These are phyloP conservation scores for Aricia artaxerxes DNA, from an alignment of 2,888 invertebrate species.

Conservation along the genomic window DNA sequence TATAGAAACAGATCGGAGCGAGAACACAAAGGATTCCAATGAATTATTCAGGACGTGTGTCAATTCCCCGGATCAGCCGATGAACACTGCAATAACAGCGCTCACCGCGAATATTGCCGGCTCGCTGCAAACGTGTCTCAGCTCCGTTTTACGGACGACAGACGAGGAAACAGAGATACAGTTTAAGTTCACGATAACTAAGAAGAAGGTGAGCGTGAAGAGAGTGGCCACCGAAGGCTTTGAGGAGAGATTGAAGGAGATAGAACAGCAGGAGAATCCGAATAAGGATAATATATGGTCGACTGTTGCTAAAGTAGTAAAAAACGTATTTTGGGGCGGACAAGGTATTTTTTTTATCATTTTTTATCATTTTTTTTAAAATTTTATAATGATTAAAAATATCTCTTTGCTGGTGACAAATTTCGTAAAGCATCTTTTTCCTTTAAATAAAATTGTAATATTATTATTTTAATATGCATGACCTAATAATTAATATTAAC, in stretches of 20 bases:
- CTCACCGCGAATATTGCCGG: slow-evolving; percentile 67
- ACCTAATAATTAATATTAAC: no score
- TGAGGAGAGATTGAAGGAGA: slow-evolving; percentile 50
- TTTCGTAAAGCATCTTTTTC: no score
- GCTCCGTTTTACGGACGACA: slow-evolving; percentile 58
- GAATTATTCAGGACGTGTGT: slow-evolving; percentile 68
- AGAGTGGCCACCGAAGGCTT: slow-evolving; percentile 52
- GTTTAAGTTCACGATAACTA: slow-evolving; percentile 73
- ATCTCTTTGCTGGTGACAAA: not conserved
- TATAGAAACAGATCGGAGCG: slow-evolving; percentile 51
- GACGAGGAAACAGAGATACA: slow-evolving; percentile 74
- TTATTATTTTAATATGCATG: no score
- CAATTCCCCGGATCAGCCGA: slow-evolving; percentile 52
- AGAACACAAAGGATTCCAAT: slow-evolving; percentile 58
- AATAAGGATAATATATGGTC: slow-evolving; percentile 73
- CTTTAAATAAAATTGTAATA: no score
- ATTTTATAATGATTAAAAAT: slow-evolving; percentile 20
- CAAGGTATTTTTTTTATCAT: slow-evolving; percentile 42
- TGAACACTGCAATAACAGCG: slow-evolving; percentile 61
- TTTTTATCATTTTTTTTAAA: slow-evolving; percentile 30
- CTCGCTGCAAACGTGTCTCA: slow-evolving; percentile 65
- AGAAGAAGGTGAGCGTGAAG: slow-evolving; percentile 66
- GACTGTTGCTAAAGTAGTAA: slow-evolving; percentile 67
- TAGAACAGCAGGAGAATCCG: slow-evolving; percentile 48
- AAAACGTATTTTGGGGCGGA: slow-evolving; percentile 71